Evolutionary conservation across 2,888 invertebrate species (phyloP).

Genomic region (Rhamnusium bicolor): DNA sequence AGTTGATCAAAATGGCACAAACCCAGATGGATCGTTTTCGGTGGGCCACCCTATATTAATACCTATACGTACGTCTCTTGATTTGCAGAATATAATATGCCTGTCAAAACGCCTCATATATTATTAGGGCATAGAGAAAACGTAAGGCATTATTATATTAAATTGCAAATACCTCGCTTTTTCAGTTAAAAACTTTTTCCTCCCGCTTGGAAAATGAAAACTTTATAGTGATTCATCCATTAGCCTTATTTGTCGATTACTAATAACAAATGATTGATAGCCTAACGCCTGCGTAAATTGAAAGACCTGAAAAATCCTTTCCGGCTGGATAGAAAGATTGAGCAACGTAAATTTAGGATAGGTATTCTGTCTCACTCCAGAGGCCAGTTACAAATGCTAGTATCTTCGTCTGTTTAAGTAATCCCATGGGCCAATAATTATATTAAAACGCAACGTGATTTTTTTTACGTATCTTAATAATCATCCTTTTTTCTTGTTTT

Average conservation of each 20-base stretch:
- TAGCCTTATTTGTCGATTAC: conserved; percentile 58
- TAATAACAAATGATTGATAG: conserved; percentile 60
- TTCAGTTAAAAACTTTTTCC: conserved; percentile 45
- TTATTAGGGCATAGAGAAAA: conserved; percentile 7
- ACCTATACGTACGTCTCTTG: neutral
- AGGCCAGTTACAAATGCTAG: neutral
- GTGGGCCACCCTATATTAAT: too few relatives aligned
- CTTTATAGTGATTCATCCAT: conserved; percentile 58
- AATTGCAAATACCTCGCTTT: conserved; percentile 43
- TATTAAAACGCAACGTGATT: conserved; percentile 9
- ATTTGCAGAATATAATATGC: conserved; percentile 20
- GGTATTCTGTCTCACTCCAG: neutral
- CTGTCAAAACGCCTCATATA: conserved; percentile 18
- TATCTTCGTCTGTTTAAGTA: neutral
- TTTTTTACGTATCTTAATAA: neutral
- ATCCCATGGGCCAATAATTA: neutral
- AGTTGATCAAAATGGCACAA: too few relatives aligned
- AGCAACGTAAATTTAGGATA: conserved; percentile 17
- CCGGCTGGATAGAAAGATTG: conserved; percentile 33
- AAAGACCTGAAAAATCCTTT: conserved; percentile 51
- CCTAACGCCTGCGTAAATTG: conserved; percentile 50
- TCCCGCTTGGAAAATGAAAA: conserved; percentile 47
- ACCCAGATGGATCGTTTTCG: too few relatives aligned
- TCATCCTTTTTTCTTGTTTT: conserved; percentile 6
- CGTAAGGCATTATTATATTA: conserved; percentile 38